Evolutionary conservation across 2,113 vertebrate species (phyloP), one percentile per base, ranked within the genome.

Genomic region (Chaetorhynchus papuensis): DNA sequence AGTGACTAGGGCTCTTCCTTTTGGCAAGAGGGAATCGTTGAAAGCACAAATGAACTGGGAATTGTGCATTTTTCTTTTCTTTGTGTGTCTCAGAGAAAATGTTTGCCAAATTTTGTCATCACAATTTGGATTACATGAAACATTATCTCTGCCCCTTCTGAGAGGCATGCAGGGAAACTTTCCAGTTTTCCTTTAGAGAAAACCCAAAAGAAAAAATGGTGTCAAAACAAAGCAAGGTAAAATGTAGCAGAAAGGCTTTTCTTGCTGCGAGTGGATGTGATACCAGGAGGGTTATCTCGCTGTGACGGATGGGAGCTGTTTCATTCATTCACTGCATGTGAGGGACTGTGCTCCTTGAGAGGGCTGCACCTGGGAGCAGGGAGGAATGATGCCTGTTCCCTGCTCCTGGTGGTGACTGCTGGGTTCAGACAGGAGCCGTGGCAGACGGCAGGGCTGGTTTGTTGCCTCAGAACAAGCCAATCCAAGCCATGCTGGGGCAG

Each of bases 401-500:
- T 53, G 14, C 0, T 57, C 44, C 50, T 70, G 27, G 18, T 44
- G 52, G 23, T 24, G 22, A 9, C 9, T 37, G 4, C 19, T 1
- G 4, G 42, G 13, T 8, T 78, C n/a, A 44, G 27, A 11, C 11
- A 59, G 35, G n/a, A 83, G 47, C 11, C 1, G 2, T 0, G 0
- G 39, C 6, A 9, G 35, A 20, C 0, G 2, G 14, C 21, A 45
- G 11, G 20, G 37, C 24, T 64, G 28, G 3, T 11, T 13, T 31
- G 19, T 42, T 86, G 13, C 26, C 27, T 35, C 6, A 4, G 10
- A 44, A 65, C 6, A 57, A 78, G 27, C 5, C 3, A 3, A 20
- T 9, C 7, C 1, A 7, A 50, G 44, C 12, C 1, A 0, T 42
- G 24, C 41, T 3, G 1, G 22, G 23, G 42, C 8, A 52, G 35